Percentiles rank a stretch among this genome's conserved stretches.
phyloP scores from a whole-genome alignment of 64 coral and sea anemone genomes.

The Montipora foliosa region DNA sequence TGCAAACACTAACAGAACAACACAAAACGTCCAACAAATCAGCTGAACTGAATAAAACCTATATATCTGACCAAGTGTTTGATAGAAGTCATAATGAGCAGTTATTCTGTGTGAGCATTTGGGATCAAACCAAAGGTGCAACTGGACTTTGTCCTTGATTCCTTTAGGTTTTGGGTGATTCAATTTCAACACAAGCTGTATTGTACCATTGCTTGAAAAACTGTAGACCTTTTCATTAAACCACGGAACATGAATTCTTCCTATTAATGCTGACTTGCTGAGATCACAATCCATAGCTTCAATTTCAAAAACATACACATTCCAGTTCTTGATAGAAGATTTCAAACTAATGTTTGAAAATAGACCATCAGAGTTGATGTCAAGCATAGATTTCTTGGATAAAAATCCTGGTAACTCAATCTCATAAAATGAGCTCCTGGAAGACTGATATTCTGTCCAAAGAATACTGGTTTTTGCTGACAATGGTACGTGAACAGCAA shows the following conservation, averaged over 20 bases:
- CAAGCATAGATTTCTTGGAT: conserved; percentile 40
- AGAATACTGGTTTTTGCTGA: conserved; percentile 43
- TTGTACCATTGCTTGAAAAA: conserved; percentile 55
- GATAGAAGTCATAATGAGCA: conserved; percentile 59
- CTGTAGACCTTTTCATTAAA: conserved; percentile 89
- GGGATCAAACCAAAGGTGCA: conserved; percentile 82
- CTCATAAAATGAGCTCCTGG: conserved; percentile 5
- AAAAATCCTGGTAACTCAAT: conserved; percentile 80
- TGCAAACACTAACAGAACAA: conserved; percentile 81
- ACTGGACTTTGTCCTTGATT: conserved; percentile 56
- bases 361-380: conserved; percentile 53
- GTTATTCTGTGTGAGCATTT: conserved; percentile 87
- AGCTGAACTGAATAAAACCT: conserved; percentile 86
- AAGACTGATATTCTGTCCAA: conserved; percentile 76
- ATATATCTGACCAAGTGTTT: conserved; percentile 88
- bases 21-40: conserved; percentile 79
- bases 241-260: conserved; percentile 91
- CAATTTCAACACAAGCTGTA: conserved; percentile 80
- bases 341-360: conserved; percentile 82
- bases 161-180: conserved; percentile 83
- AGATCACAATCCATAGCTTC: conserved; percentile 67
- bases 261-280: conserved; percentile 43
- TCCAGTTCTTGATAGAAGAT: conserved; percentile 82
- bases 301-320: conserved; percentile 79
- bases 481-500: conserved; percentile 66